phyloP scores from a whole-genome alignment of 2,888 invertebrate species.

The Phorcus lineatus region DNA sequence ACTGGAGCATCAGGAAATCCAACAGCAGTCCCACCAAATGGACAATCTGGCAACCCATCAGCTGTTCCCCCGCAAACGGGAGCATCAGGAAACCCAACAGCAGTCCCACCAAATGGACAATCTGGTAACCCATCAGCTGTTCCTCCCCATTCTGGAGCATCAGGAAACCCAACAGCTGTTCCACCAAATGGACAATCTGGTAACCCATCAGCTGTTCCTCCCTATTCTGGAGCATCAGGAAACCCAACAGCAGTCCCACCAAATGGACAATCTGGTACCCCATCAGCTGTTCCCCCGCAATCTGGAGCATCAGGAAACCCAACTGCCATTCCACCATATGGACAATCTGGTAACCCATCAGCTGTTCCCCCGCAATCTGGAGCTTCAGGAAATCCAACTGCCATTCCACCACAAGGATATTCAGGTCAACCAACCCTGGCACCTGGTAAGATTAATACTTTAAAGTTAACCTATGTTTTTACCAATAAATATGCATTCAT shows the following conservation, averaged over 20 bases:
- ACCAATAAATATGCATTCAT: too few species aligned
- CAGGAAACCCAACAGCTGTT: neutral
- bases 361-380: neutral
- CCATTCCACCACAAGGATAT: neutral
- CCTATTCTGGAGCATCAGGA: neutral
- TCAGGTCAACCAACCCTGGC: constrained; percentile 23
- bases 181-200: neutral
- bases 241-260: neutral
- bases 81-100: neutral
- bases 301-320: constrained; percentile 3
- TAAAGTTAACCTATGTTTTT: too few species aligned
- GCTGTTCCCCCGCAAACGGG: neutral
- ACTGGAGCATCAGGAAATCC: neutral
- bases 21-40: neutral
- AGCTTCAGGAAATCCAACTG: neutral
- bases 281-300: neutral
- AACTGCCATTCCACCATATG: constrained; percentile 19
- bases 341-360: neutral
- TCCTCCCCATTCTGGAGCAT: neutral
- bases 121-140: constrained; percentile 29
- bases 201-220: neutral
- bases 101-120: neutral
- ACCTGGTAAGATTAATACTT: neutral
- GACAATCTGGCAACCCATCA: neutral
- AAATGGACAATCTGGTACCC: neutral